These are phyloP conservation scores for Hippocampus mohnikei DNA, from an alignment of 2,113 vertebrate genomes.

Conservation along the genomic window DNA sequence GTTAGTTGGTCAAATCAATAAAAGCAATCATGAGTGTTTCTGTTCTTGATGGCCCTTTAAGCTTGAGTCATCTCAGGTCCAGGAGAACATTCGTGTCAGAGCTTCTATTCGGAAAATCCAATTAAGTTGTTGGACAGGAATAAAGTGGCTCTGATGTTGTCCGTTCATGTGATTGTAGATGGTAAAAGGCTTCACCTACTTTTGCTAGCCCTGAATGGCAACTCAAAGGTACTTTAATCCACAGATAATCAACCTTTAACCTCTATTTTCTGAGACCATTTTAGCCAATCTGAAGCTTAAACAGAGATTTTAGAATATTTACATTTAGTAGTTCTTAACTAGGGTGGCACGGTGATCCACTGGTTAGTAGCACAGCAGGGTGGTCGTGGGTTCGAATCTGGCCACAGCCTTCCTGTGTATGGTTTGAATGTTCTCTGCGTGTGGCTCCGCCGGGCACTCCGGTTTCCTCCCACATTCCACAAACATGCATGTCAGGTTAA, in stretches of 20 bases:
- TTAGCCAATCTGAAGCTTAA: neutral
- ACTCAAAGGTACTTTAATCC: too few relatives aligned
- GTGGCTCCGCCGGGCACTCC: too few relatives aligned
- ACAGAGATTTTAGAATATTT: neutral
- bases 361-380: too few relatives aligned
- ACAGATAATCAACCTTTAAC: neutral
- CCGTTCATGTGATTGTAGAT: neutral
- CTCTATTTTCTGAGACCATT: too few relatives aligned
- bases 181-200: neutral
- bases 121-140: constrained; percentile 8
- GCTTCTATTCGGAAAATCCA: constrained; percentile 23
- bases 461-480: too few relatives aligned
- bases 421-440: too few relatives aligned
- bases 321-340: too few relatives aligned
- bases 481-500: too few relatives aligned
- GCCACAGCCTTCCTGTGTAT: too few relatives aligned
- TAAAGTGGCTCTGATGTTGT: constrained; percentile 16
- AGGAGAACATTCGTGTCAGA: constrained; percentile 2
- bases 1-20: constrained; percentile 37
- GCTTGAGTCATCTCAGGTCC: constrained; percentile 26
- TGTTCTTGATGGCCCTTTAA: neutral
- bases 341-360: too few relatives aligned
- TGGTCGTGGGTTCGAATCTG: too few relatives aligned
- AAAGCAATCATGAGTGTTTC: constrained; percentile 30
- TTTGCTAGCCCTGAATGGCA: neutral